Evolutionary conservation across 2,113 vertebrate genomes (phyloP).

Genomic region (Megaceryle torquata): DNA sequence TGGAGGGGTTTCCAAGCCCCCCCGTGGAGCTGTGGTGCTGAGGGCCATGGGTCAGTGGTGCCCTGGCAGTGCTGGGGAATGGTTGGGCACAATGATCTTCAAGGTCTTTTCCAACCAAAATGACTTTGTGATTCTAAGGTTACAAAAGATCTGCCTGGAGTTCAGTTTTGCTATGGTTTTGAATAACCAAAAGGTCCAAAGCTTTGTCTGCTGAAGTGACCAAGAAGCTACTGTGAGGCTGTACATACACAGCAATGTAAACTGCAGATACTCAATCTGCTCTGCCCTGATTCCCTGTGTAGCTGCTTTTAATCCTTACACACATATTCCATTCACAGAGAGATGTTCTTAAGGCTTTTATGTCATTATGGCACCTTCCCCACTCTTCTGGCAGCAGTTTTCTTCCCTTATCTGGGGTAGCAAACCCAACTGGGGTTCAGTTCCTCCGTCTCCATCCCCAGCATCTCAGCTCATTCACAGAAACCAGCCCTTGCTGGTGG

Average conservation of each 20-base stretch:
- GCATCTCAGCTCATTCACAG: not conserved
- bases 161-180: not conserved
- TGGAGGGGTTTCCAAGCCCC: no score
- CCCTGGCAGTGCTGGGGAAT: not conserved
- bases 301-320: not conserved
- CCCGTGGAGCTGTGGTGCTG: not conserved
- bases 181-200: not conserved
- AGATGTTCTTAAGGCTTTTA: not conserved
- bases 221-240: not conserved
- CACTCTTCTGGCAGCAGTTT: not conserved
- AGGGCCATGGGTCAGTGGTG: not conserved
- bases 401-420: not conserved
- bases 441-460: not conserved
- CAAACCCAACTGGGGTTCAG: fast-evolving
- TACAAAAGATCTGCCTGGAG: no score
- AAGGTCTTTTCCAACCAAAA: not conserved
- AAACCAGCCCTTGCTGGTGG: not conserved
- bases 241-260: not conserved
- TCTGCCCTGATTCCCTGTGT: not conserved
- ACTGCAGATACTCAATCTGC: not conserved
- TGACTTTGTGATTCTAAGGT: not conserved
- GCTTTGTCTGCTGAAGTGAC: not conserved
- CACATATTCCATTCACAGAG: not conserved
- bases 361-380: not conserved
- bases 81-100: not conserved